Conservation (phyloP, 2,797 vertebrate species). For the Lagocephalus sceleratus region DNA sequence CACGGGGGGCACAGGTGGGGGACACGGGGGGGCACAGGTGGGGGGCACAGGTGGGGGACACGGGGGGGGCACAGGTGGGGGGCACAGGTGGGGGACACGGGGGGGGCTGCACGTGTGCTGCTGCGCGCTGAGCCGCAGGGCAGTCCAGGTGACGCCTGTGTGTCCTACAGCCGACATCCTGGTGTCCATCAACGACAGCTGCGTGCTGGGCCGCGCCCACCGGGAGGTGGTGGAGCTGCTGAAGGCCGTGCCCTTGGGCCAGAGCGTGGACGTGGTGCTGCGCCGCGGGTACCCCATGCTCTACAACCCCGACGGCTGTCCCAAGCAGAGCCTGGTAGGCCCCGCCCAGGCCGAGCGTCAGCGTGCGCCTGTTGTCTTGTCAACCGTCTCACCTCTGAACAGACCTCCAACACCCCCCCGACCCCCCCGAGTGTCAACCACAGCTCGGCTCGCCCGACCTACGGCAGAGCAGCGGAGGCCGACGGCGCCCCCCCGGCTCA, state of each 20-base stretch:
- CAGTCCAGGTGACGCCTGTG: no score
- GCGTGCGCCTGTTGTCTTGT: neutral
- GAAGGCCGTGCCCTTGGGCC: conserved; percentile 74
- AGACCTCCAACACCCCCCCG: conserved; percentile 46
- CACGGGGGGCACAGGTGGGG: no score
- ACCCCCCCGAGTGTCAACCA: conserved; percentile 31
- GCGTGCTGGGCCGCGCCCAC: conserved; percentile 74
- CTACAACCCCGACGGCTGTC: conserved; percentile 77
- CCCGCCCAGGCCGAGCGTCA: no score
- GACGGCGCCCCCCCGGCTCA: conserved; percentile 55
- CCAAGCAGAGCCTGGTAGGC: conserved; percentile 67
- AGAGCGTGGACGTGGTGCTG: conserved; percentile 79
- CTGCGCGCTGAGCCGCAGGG: no score
- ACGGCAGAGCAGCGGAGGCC: conserved; percentile 51
- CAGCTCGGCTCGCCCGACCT: conserved; percentile 50
- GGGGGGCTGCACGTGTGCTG: no score
- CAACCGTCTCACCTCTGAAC: neutral
- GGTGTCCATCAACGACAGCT: conserved; percentile 75
- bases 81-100: no score
- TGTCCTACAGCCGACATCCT: conserved; percentile 76
- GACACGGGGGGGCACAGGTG: no score
- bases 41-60: no score
- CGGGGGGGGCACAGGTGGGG: no score
- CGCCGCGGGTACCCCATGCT: conserved; percentile 81
- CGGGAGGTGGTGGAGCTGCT: conserved; percentile 79